A percentile compares a stretch with the other conserved stretches of the same genome.
Conservation (phyloP, 2,797 vertebrate species). For the Acanthopagrus latus region DNA sequence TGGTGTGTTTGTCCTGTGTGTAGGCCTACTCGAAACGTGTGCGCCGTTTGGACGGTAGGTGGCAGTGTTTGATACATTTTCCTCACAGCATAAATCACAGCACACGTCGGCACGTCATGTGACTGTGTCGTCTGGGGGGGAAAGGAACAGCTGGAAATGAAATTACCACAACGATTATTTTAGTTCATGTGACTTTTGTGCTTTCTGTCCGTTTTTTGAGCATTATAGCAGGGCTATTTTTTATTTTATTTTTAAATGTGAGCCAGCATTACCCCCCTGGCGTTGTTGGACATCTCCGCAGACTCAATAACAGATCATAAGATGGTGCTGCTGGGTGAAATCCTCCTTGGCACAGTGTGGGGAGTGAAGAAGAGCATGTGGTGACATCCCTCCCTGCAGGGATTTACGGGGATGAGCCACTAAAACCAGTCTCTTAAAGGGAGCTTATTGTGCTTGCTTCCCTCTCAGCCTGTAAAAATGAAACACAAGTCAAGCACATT, state of each 20-base stretch:
- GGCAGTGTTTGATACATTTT: slow-evolving; percentile 57
- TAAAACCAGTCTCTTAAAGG: slow-evolving; percentile 53
- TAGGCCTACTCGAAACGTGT: neutral
- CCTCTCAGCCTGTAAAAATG: slow-evolving; percentile 32
- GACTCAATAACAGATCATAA: slow-evolving; percentile 35
- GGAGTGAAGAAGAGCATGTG: slow-evolving; percentile 60
- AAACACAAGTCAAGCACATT: slow-evolving; percentile 10
- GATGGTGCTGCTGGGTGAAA: slow-evolving; percentile 39
- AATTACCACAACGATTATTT: slow-evolving; percentile 58
- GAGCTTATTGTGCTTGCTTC: slow-evolving; percentile 43
- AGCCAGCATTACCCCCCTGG: neutral
- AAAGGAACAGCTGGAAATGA: slow-evolving; percentile 79
- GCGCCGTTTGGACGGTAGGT: slow-evolving; percentile 54
- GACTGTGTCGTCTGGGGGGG: slow-evolving; percentile 40
- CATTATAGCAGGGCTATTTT: neutral
- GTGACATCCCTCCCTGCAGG: slow-evolving; percentile 51
- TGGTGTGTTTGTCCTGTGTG: too few species aligned
- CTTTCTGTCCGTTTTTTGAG: neutral
- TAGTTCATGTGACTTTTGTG: slow-evolving; percentile 39
- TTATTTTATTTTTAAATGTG: too few species aligned
- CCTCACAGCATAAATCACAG: neutral
- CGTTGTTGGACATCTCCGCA: neutral
- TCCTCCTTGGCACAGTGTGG: slow-evolving; percentile 22
- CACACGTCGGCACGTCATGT: slow-evolving; percentile 49
- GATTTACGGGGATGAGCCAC: slow-evolving; percentile 67